Conservation (phyloP, 2,888 invertebrate genomes). For the Rhamnusium bicolor region DNA sequence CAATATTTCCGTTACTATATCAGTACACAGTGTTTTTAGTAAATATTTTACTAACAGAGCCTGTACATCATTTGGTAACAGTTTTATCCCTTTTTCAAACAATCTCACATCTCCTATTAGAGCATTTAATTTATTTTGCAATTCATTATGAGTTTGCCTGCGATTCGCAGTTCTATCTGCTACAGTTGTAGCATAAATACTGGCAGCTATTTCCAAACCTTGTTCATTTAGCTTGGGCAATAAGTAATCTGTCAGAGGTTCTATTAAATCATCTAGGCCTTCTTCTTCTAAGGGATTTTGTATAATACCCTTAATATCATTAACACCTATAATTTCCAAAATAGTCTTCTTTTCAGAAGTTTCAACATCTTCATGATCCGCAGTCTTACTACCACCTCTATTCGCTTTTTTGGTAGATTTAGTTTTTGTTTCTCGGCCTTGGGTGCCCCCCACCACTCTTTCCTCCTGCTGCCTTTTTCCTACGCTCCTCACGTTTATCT, state of each 20-base stretch:
- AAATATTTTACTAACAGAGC: conserved; percentile 85
- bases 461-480: conserved; percentile 89
- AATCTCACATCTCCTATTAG: conserved; percentile 83
- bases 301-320: conserved; percentile 79
- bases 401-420: conserved; percentile 91
- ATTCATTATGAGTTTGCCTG: conserved; percentile 85
- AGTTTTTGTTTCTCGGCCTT: conserved; percentile 96
- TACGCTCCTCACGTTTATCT: conserved; percentile 89
- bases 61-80: conserved; percentile 82
- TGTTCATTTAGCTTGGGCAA: conserved; percentile 81
- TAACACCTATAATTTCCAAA: conserved; percentile 78
- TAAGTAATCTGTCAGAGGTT: conserved; percentile 80
- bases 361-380: conserved; percentile 82
- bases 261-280: conserved; percentile 81
- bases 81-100: conserved; percentile 84
- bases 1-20: conserved; percentile 85
- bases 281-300: conserved; percentile 62
- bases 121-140: conserved; percentile 88
- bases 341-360: conserved; percentile 70
- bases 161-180: conserved; percentile 80
- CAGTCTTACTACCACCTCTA: conserved; percentile 74
- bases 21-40: conserved; percentile 87
- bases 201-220: conserved; percentile 80
- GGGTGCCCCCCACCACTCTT: conserved; percentile 94
- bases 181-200: conserved; percentile 82